A percentile compares a stretch with the other conserved stretches of the same genome.
Evolutionary conservation across 2,888 invertebrate genomes (phyloP).

Genomic region (Lottia gigantea): DNA sequence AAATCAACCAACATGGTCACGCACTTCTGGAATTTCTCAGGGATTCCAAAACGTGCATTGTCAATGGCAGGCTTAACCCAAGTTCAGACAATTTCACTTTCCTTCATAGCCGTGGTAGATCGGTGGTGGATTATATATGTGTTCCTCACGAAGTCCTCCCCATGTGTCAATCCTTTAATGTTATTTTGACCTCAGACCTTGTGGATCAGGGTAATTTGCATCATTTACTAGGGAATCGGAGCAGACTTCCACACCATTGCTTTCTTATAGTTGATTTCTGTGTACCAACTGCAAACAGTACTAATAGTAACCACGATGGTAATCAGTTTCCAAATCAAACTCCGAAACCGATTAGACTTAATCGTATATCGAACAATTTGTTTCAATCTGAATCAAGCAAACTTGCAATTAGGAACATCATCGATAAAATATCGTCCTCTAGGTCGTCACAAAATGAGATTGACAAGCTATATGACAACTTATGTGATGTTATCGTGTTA

Average conservation of each 20-base stretch:
- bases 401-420: background rate
- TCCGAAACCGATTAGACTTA: background rate
- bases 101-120: background rate
- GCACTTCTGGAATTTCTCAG: conserved; percentile 2
- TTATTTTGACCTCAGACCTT: background rate
- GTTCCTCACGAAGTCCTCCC: background rate
- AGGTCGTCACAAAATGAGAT: background rate
- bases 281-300: background rate
- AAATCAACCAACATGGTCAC: conserved; percentile 11
- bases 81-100: background rate
- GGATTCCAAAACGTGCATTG: background rate
- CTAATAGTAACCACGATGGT: background rate
- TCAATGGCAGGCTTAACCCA: background rate
- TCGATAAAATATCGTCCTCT: background rate
- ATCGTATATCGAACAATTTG: background rate
- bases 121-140: conserved; percentile 13
- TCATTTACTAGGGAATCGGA: background rate
- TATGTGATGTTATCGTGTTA: background rate
- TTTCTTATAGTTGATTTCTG: background rate
- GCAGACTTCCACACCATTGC: conserved; percentile 10
- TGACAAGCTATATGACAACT: background rate
- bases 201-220: conserved; percentile 1
- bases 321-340: background rate
- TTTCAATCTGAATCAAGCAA: background rate
- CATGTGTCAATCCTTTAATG: conserved; percentile 1